Evolutionary conservation across 1,140 invertebrate genomes (phyloP), one percentile per base, ranked within the genome.

Genomic region (Diachasmimorpha longicaudata): DNA sequence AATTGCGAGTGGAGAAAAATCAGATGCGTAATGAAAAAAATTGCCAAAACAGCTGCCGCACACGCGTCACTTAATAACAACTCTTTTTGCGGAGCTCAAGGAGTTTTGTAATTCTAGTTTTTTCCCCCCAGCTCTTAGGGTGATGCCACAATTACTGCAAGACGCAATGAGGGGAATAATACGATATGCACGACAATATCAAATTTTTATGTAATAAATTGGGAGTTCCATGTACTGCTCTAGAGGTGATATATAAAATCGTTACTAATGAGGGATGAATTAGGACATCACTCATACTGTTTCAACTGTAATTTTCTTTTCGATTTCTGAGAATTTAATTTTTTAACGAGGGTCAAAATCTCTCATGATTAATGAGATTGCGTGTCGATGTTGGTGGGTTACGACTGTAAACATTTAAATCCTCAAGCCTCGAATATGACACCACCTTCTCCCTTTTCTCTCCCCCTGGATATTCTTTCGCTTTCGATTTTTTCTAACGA

Each of bases 1-100:
- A 21, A 58, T 21, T 31, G 31, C 31, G 31, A 31, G 31, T 31
- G 31, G 31, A 6, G 52, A 67, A 67, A 75, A 46, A 55, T 75
- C 78, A 77, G 73, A 68, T 16, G 37, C 25, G 72, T 6, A 31
- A 31, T 31, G 44, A 55, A 84, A 85, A 85, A 85, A 85, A 81
- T 77, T 63, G 78, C 82, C 74, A 84, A 83, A 82, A 79, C 84
- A 85, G 84, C 83, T 85, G 84, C 83, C 82, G 82, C 81, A 85
- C 83, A 85, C 84, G 84, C 84, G 84, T 84, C 84, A 83, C 78
- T 84, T 84, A 84, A 82, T 84, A 83, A 83, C 82, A 83, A 81
- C 83, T 80, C 82, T 80, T 82, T 84, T 81, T 83, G 9, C 81
- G 67, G 81, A 77, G 77, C 79, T 76, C 68, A 55, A 48, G 72